phyloP scores from a whole-genome alignment of 2,113 vertebrate genomes.

The Albula goreensis region DNA sequence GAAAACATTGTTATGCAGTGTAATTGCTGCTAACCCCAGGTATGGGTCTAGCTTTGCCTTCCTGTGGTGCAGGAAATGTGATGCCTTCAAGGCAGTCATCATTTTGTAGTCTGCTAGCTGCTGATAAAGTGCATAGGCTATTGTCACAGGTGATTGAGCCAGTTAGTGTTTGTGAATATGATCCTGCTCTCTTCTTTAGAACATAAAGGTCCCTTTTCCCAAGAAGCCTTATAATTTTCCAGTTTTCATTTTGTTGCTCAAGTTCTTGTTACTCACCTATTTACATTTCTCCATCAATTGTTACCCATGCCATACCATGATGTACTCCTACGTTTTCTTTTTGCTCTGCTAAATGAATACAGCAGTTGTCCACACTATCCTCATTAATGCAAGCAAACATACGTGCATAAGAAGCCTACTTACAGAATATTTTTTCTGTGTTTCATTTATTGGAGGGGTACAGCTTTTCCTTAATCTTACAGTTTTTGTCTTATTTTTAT shows the following conservation, averaged over 20 bases:
- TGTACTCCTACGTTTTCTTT: no score
- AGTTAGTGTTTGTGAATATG: not conserved
- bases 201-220: not conserved
- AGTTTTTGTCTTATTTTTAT: not conserved
- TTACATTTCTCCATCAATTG: not conserved
- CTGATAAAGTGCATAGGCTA: not conserved
- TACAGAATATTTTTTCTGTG: no score
- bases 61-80: not conserved
- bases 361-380: no score
- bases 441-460: no score
- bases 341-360: no score
- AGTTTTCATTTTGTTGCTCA: not conserved
- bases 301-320: no score
- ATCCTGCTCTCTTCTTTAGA: not conserved
- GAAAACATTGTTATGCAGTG: not conserved
- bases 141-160: not conserved
- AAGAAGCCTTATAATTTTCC: not conserved
- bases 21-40: not conserved
- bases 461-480: no score
- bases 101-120: not conserved
- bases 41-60: not conserved
- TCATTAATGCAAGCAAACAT: no score
- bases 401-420: no score
- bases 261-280: not conserved
- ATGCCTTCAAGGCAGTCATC: not conserved